These are phyloP conservation scores for Diacarnus erythraeanus DNA, from an alignment of 37 sponge, comb jelly and placozoan species.

Conservation along the genomic window DNA sequence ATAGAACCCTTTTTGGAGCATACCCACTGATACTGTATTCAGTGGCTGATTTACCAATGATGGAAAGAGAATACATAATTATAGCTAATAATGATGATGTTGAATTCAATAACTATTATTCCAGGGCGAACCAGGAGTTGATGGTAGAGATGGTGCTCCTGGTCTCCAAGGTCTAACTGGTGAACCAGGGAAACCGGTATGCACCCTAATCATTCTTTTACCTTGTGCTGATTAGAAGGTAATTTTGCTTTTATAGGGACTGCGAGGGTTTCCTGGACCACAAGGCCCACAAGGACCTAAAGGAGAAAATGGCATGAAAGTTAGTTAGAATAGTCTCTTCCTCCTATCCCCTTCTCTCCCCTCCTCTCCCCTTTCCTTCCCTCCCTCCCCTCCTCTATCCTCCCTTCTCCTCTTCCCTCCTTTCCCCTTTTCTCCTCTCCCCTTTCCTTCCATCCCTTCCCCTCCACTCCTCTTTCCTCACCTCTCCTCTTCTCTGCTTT, in stretches of 20 bases:
- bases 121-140: neutral
- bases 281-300: neutral
- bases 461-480: too few species aligned
- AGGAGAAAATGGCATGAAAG: neutral
- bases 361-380: neutral
- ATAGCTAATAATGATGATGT: too few species aligned
- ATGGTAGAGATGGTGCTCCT: neutral
- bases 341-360: neutral
- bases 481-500: too few species aligned
- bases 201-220: neutral
- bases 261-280: neutral
- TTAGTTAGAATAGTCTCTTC: neutral
- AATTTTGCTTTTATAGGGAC: neutral
- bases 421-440: too few species aligned
- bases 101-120: neutral
- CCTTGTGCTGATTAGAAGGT: neutral
- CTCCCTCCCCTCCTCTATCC: slow-evolving; percentile 1
- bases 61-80: too few species aligned
- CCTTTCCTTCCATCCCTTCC: too few species aligned
- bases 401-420: too few species aligned
- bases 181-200: neutral
- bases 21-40: too few species aligned
- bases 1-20: too few species aligned
- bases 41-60: too few species aligned
- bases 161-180: neutral